These are phyloP conservation scores for Agrypnia vestita DNA, from an alignment of 1,140 invertebrate species.

Conservation along the genomic window DNA sequence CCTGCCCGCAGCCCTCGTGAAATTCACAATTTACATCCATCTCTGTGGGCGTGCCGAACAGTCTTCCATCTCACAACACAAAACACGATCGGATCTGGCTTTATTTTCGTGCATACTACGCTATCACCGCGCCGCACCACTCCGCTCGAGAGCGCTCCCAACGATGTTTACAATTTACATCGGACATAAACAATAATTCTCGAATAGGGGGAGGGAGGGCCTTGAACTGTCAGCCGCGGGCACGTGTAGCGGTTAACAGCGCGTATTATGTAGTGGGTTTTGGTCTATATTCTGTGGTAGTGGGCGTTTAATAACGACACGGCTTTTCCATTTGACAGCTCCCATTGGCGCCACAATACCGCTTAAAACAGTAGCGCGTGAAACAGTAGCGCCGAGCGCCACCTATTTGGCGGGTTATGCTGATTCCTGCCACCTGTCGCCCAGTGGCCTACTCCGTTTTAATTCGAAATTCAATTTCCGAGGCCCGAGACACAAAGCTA, in stretches of 20 bases:
- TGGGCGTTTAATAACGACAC: too few species aligned
- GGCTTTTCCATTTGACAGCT: too few species aligned
- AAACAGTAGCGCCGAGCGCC: background rate
- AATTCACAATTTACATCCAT: constrained; percentile 51
- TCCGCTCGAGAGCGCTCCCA: constrained; percentile 11
- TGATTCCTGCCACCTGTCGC: background rate
- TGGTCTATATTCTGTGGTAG: too few species aligned
- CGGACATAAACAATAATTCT: constrained; percentile 25
- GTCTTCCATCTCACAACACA: constrained; percentile 40
- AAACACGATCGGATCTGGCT: constrained; percentile 23
- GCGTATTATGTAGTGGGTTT: background rate
- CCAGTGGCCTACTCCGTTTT: too few species aligned
- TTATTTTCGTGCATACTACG: constrained; percentile 27
- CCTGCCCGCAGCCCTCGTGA: constrained; percentile 68
- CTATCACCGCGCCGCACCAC: constrained; percentile 9
- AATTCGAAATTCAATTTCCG: too few species aligned
- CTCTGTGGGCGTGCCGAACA: constrained; percentile 40
- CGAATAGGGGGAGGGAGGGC: constrained; percentile 6
- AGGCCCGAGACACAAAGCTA: too few species aligned
- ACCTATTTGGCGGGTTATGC: background rate
- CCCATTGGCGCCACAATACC: too few species aligned
- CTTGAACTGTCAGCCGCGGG: constrained; percentile 31
- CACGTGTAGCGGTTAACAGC: constrained; percentile 7
- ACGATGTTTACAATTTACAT: constrained; percentile 31
- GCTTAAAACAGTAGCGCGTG: background rate